A percentile compares a stretch with the other conserved stretches of the same genome.
Conservation (phyloP, 2,888 invertebrate genomes). For the Phortica magna region DNA sequence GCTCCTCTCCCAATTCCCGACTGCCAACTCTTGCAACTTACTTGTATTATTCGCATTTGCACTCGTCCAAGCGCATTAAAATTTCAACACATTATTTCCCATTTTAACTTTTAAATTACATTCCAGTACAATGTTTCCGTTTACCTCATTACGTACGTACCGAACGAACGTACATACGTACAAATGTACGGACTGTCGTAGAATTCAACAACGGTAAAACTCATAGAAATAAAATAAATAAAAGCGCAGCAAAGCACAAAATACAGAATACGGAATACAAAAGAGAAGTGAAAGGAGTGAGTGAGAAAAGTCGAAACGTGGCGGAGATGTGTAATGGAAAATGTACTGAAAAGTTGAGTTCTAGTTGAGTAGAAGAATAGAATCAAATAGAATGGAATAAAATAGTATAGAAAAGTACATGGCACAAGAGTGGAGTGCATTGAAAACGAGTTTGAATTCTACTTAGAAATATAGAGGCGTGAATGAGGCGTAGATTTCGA, state of each 20-base stretch:
- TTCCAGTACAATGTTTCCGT: conserved; percentile 34
- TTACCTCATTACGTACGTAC: conserved; percentile 41
- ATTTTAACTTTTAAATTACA: conserved; percentile 34
- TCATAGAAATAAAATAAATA: conserved; percentile 25
- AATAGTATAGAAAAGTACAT: not conserved
- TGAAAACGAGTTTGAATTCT: too few relatives aligned
- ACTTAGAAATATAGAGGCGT: not conserved
- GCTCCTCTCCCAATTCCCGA: not conserved
- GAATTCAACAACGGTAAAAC: not conserved
- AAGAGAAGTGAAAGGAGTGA: not conserved
- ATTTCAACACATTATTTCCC: conserved; percentile 36
- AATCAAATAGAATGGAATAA: not conserved
- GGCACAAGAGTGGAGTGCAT: too few relatives aligned
- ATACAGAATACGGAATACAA: not conserved
- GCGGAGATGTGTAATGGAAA: not conserved
- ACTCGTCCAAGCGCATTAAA: conserved; percentile 30
- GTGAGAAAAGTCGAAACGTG: not conserved
- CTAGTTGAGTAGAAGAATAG: too few relatives aligned
- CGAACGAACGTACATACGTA: not conserved
- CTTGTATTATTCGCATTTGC: not conserved
- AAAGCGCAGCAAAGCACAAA: conserved; percentile 12
- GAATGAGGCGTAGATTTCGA: not conserved
- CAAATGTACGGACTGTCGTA: too few relatives aligned
- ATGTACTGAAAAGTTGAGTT: too few relatives aligned
- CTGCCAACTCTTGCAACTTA: conserved; percentile 38